Conservation (phyloP, 2,888 invertebrate genomes). For the Cantharis nigra region DNA sequence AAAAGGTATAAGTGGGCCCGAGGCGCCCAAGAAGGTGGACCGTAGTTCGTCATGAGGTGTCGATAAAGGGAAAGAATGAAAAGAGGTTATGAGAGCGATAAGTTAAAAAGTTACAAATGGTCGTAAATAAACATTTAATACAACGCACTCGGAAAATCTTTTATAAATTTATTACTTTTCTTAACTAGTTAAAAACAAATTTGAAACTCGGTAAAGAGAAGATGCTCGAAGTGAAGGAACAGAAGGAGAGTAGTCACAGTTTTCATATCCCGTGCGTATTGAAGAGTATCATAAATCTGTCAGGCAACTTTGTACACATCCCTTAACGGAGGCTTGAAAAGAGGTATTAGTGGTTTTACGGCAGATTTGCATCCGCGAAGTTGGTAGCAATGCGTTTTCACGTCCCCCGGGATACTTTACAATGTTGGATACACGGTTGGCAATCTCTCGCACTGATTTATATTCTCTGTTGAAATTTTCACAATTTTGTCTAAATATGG, state of each 20-base stretch:
- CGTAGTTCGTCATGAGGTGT: not conserved
- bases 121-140: constrained; percentile 21
- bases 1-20: too few relatives aligned
- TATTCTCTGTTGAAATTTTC: constrained; percentile 34
- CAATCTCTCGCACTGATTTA: constrained; percentile 43
- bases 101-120: not conserved
- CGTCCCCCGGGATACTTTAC: constrained; percentile 46
- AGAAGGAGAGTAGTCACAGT: constrained; percentile 16
- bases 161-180: constrained; percentile 24
- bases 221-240: not conserved
- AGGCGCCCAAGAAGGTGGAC: not conserved
- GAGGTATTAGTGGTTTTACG: constrained; percentile 52
- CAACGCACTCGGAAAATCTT: constrained; percentile 8
- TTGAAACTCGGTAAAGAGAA: constrained; percentile 16
- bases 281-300: constrained; percentile 51
- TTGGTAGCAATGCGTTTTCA: constrained; percentile 49
- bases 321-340: constrained; percentile 45
- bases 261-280: constrained; percentile 34
- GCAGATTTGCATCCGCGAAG: constrained; percentile 52
- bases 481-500: constrained; percentile 12
- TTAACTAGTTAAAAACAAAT: constrained; percentile 27
- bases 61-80: not conserved
- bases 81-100: not conserved
- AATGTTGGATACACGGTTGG: constrained; percentile 43
- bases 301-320: constrained; percentile 46